A percentile compares a stretch with the other conserved stretches of the same genome.
Conservation (phyloP, 2,113 vertebrate genomes). For the Albula goreensis region DNA sequence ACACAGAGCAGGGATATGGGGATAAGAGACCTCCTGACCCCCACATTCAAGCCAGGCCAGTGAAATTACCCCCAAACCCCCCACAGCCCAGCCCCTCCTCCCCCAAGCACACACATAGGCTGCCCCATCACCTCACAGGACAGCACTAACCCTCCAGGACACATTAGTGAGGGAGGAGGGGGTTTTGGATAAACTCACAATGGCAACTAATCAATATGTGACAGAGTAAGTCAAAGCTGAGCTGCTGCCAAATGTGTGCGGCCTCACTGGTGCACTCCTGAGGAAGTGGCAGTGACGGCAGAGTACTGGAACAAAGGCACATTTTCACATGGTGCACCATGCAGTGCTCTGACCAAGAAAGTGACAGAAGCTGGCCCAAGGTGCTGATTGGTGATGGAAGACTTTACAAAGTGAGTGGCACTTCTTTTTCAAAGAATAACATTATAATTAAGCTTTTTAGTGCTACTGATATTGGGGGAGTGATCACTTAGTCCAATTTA, state of each 20-base stretch:
- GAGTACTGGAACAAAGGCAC: not conserved
- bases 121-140: conserved; percentile 29
- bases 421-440: not conserved
- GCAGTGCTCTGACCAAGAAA: not conserved
- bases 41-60: not conserved
- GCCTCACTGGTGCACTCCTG: conserved; percentile 42
- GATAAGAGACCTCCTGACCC: not conserved
- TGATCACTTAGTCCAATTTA: conserved; percentile 15
- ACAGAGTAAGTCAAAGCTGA: conserved; percentile 78
- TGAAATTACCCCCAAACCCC: not conserved
- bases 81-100: not conserved
- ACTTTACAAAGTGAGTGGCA: not conserved
- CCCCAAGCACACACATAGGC: not conserved
- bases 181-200: conserved; percentile 82
- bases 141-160: conserved; percentile 75
- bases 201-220: conserved; percentile 98
- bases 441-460: not conserved
- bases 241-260: conserved; percentile 47
- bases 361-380: not conserved
- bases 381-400: not conserved
- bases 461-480: not conserved
- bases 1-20: not conserved
- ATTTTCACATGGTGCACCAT: not conserved
- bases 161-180: conserved; percentile 78
- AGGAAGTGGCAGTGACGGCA: not conserved